Base-by-base conservation (phyloP, 2,888 invertebrate genomes). In the Bembecia ichneumoniformis region DNA sequence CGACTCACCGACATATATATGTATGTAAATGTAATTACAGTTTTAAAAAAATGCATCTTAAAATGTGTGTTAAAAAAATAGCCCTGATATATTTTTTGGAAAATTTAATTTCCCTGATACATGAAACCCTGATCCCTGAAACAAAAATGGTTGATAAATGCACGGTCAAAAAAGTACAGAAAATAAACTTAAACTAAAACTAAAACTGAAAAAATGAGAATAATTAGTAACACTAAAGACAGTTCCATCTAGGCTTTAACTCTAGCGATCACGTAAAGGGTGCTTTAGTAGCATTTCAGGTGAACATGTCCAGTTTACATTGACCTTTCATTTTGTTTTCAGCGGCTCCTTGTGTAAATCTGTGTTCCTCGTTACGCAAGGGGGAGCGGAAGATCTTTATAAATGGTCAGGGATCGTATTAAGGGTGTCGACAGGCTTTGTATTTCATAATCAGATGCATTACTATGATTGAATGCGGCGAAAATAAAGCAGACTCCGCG, bases 261-360 rank as follows among this genome's bases (percentile, higher is more conserved):
- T 40, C 40, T 40, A 13, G 40, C 5, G 14, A n/a, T 51, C 59
- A 59, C 58, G 58, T 65, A 58, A 68, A 71, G 71, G 71, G 68
- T 71, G 70, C 70, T 77, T 64, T 68, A 71, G 63, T 59, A 63
- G 63, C 64, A 69, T 66, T 80, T 72, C 80, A 80, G 79, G 81
- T 81, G 74, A 76, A 74, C 68, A 70, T 59, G 63, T 64, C 79
- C 72, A 74, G 68, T 70, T 62, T 60, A 60, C 52, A 56, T 60
- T 62, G 76, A 73, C 54, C 74, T 60, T 55, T 66, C 64, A 66
- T 73, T 65, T 72, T 67, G 66, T 68, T 71, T 71, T 66, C 67
- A 68, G 66, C 72, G 66, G 66, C 71, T 72, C 70, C 71, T 70
- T 68, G 13, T 63, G 66, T 66, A 68, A 15, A 62, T 63, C 73